Base-by-base conservation (phyloP, 2,113 vertebrate genomes). In the Lutjanus erythropterus region DNA sequence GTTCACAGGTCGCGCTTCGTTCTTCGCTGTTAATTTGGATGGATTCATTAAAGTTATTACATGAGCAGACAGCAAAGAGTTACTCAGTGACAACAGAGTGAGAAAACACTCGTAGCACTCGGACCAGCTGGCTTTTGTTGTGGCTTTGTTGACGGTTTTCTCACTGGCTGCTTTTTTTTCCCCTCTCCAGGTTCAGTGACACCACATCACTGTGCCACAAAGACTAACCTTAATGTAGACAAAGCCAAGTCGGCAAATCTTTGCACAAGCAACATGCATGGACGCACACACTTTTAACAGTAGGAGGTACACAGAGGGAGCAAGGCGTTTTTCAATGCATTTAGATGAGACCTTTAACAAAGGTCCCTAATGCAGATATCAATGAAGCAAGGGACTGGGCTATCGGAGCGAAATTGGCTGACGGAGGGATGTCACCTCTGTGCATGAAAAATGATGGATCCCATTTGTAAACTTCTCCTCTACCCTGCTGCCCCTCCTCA, bases 291-390 rank as follows among this genome's bases (percentile, higher is more conserved):
- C 90, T 87, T 75, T 87, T 79, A 93, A 88, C 88, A 85, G 91
- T 87, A 76, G 88, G 89, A 88, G 82, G 78, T 88, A 83, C 86
- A 89, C 86, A 90, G 88, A 76, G 84, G 86, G 90, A 93, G 92
- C 64, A 89, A 86, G 87, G 87, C 83, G 81, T 92, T 95, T 95
- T 95, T 94, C 95, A 94, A 95, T 96, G 95, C 94, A 96, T 96
- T 95, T 96, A 94, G 93, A 96, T 96, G 94, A 96, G 95, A 94
- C 95, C 94, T 95, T 94, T 94, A 95, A 94, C 94, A 95, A 94
- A 94, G 94, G 94, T 94, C 94, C 92, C 94, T 93, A 94, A 96
- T 93, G 92, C 91, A 95, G 94, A 94, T 94, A 95, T 95, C 93
- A 95, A 93, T 95, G 94, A 94, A 94, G 89, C 93, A 94, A 74